Evolutionary conservation across 92 coral and sea anemone genomes (phyloP), one percentile per base, ranked within the genome.

Genomic region (Porites cylindrica): DNA sequence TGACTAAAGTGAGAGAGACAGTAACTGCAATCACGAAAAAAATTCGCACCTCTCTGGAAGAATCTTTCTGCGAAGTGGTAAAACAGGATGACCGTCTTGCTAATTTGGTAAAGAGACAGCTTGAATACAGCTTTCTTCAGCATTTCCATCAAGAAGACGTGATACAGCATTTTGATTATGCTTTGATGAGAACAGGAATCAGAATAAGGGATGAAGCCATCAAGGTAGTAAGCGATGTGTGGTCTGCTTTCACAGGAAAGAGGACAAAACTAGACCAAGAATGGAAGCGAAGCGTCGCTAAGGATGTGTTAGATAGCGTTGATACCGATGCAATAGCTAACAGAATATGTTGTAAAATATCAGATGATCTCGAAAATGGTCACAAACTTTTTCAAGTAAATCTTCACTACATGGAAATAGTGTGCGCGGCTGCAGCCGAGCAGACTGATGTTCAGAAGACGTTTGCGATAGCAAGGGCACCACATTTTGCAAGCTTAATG

Each of bases 231-330:
- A 26, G 82, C 11, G 91, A 92, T 63, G 80, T 92, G 58, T 60
- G 75, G 82, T 86, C 87, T 18, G 85, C 88, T 67, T 70, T 92
- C 12, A 43, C 51, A 18, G 95, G 92, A 10, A 81, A 66, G 53
- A 91, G 91, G 24, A 92, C 95, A 18, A 51, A 51, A 4, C 86
- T 92, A 11, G 81, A 92, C 86, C 71, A 78, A 29, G 13, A 68
- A 6, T 92, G 95, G 95, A 92, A 92, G 82, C 66, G 78, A 21
- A 86, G 61, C 58, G 75, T 86, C 18, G 95, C 95, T 8, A 82
- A 86, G 56, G 69, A 87, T 78, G 91, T 92, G 24, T 53, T 92
- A 8, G 91, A 90, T 38, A 83, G 84, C 38, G 62, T 92, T 58
- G 93, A 92, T 50, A 53, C 76, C 64, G 10, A 53, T 16, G 88